Evolutionary conservation across 1,140 invertebrate genomes (phyloP), one percentile per base, ranked within the genome.

Genomic region (Polyergus mexicanus): DNA sequence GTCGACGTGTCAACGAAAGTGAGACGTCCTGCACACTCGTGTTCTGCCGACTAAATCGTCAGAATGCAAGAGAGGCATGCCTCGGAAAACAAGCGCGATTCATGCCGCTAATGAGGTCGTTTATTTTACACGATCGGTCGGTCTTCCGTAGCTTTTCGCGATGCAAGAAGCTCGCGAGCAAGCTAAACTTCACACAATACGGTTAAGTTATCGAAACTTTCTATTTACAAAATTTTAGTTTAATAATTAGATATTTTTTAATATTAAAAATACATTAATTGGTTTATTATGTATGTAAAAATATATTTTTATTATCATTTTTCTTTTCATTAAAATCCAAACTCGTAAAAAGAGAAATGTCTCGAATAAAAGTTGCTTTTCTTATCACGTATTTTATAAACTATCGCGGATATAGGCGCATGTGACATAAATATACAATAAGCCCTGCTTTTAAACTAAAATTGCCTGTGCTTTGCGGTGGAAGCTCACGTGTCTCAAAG

Each of bases 401-500:
- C 56, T 56, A 51, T 86, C 62, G 13, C 56, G 22, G 38, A 71
- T 89, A 88, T 88, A 71, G 75, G 60, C 68, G 60, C 44, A 81
- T 89, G 83, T 89, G 83, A 75, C 47, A 75, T 85, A 88, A 88
- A 63, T 65, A 47, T 10, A n/a, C 32, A 38, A 72, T 80, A 81
- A 71, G 47, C 72, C 58, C 69, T 11, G 44, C 76, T 81, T 86
- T 86, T 89, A 44, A 83, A 38, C 32, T 63, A 28, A 89, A 84
- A 88, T 89, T 89, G 83, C 38, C 76, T 71, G 41, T 65, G 65
- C 62, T 85, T 85, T 88, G 62, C 60, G 35, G 54, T 41, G 71
- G 41, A 62, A 89, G 71, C 83, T 58, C 83, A 88, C 75, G 51
- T 89, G 86, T 88, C 81, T 86, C 86, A 89, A 89, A 81, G 84